Base-by-base conservation (phyloP, 2,888 invertebrate genomes). In the Nasonia oneida region DNA sequence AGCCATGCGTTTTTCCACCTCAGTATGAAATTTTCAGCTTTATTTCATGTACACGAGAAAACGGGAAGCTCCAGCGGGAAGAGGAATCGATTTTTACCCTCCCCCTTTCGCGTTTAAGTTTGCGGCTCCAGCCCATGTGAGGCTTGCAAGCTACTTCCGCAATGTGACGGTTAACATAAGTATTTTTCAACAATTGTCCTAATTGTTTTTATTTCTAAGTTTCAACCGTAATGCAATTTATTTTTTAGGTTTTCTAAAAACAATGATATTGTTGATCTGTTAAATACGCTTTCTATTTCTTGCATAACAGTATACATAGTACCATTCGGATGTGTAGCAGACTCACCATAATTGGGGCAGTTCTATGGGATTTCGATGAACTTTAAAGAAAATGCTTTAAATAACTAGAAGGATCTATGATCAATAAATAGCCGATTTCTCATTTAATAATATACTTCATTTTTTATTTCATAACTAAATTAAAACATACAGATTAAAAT, bases 401-500 rank as follows among this genome's bases (percentile, higher is more conserved):
- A 70, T 29, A 33, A 70, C 8, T 15, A 4, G 18, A 33, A 37
- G 42, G 75, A 8, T 42, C n/a, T 57, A n/a, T 57, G 15, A 3
- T 18, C 33, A 76, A 23, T 33, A 37, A 53, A 37, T 18, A 37
- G 1, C n/a, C 61, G 53, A 81, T 53, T 5, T 64, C 2, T 64
- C 23, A 64, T 50, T 42, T 78, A 78, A 78, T 61, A 57, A 78
- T 61, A 57, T 64, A 57, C 18, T 57, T 77, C n/a, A 77, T 64
- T 82, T 67, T 67, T 64, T 75, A 75, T 75, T 64, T 50, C n/a
- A 47, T 79, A 81, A 42, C 47, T 81, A 57, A 74, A 61, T 67
- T 85, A 81, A 81, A 85, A 76, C 47, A 76, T 77, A 67, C 50
- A 86, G 81, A 85, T 84, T 67, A 74, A 53, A 81, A 50, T 82